Conservation (phyloP, 2,113 vertebrate species). For the Dissostichus mawsoni region DNA sequence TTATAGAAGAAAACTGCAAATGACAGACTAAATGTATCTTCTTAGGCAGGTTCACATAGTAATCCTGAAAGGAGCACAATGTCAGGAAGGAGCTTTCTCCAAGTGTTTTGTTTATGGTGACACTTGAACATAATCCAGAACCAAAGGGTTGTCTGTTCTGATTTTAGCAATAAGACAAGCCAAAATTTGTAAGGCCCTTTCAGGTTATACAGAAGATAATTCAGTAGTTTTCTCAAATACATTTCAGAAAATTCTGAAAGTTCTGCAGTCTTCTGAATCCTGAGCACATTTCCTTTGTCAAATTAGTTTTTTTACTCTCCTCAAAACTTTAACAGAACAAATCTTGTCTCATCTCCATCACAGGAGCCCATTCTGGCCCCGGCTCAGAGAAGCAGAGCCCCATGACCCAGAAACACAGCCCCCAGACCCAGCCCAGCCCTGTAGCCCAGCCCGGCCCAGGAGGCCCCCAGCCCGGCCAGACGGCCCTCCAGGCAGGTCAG, state of each 20-base stretch:
- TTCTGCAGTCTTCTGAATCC: not conserved
- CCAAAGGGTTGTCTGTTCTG: not conserved
- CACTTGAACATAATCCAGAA: not conserved
- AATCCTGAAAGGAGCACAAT: not conserved
- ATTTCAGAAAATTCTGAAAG: not conserved
- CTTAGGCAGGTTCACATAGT: not conserved
- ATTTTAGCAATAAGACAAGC: too few species aligned
- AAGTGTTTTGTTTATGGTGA: not conserved
- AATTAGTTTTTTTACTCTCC: not conserved
- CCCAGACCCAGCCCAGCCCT: constrained; percentile 84
- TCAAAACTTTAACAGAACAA: not conserved
- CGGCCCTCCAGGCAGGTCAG: constrained; percentile 69
- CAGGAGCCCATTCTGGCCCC: constrained; percentile 94
- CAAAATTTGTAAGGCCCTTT: not conserved
- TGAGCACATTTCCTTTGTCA: not conserved
- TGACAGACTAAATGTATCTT: not conserved
- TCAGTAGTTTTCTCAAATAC: not conserved
- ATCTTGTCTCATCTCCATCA: not conserved
- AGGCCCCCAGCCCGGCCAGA: constrained; percentile 73
- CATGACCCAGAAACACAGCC: constrained; percentile 94
- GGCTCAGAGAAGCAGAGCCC: constrained; percentile 98
- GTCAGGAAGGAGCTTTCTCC: not conserved
- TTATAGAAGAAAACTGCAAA: not conserved
- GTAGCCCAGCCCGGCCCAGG: constrained; percentile 84
- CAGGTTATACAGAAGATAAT: not conserved